phyloP scores from a whole-genome alignment of 2,888 invertebrate genomes.

The Craniophora ligustri region DNA sequence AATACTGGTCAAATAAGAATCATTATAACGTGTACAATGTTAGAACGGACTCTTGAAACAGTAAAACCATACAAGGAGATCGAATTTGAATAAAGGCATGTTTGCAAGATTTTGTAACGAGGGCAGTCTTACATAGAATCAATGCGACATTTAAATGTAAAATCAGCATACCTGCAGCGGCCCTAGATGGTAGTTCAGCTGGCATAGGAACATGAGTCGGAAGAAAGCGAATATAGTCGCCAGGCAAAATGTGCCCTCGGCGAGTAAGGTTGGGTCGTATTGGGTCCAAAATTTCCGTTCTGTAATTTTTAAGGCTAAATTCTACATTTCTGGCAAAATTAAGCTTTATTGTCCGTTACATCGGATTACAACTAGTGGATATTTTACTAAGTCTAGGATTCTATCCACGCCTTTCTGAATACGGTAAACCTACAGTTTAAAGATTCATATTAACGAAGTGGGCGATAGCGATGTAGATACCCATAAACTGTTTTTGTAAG shows the following conservation, averaged over 20 bases:
- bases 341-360: not conserved
- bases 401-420: not conserved
- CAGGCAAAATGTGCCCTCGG: constrained; percentile 90
- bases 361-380: not conserved
- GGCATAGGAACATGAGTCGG: constrained; percentile 89
- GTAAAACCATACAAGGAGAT: constrained; percentile 48
- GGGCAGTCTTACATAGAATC: constrained; percentile 56
- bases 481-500: not conserved
- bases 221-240: constrained; percentile 91
- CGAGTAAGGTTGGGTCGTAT: constrained; percentile 90
- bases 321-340: not conserved
- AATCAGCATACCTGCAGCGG: constrained; percentile 84
- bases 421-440: not conserved
- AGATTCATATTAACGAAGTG: not conserved
- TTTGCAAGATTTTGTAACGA: constrained; percentile 58
- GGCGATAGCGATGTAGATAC: not conserved
- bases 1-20: constrained; percentile 9
- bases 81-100: constrained; percentile 54
- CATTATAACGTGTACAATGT: constrained; percentile 22
- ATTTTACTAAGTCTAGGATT: too few species aligned
- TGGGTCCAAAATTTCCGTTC: constrained; percentile 91
- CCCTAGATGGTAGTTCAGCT: constrained; percentile 90
- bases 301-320: constrained; percentile 56
- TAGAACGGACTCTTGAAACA: constrained; percentile 35
- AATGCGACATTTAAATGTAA: constrained; percentile 54